These are phyloP conservation scores for Hemicordylus capensis DNA, from an alignment of 2,113 vertebrate species.

Conservation along the genomic window DNA sequence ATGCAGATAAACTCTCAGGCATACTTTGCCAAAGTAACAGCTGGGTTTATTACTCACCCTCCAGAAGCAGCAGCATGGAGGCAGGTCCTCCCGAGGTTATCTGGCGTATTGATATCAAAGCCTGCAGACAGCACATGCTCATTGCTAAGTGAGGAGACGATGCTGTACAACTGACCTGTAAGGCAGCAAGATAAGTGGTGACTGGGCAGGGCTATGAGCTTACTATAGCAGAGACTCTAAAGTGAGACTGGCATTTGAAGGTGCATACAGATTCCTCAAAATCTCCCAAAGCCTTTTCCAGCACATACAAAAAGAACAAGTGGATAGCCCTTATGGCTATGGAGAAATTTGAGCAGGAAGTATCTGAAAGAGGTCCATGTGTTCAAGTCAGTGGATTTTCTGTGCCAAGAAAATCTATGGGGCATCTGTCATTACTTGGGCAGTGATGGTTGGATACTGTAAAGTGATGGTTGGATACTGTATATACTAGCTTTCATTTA, in stretches of 20 bases:
- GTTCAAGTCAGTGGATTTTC: neutral
- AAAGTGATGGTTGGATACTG: neutral
- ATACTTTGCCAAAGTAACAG: neutral
- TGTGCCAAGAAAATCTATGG: too few species aligned
- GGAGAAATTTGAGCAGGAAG: neutral
- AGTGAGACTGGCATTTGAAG: neutral
- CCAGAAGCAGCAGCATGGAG: conserved; percentile 95
- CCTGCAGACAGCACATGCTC: conserved; percentile 85
- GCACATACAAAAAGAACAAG: neutral
- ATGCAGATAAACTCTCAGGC: neutral
- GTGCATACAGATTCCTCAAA: neutral
- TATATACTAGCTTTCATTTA: neutral
- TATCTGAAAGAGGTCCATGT: neutral
- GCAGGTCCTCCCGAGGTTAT: conserved; percentile 91
- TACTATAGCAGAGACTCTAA: too few species aligned
- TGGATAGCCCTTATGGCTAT: neutral
- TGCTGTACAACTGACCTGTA: conserved; percentile 92
- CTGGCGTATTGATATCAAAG: conserved; percentile 90
- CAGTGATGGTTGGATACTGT: neutral
- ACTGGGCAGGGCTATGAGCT: too few species aligned
- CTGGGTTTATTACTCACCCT: conserved; percentile 77
- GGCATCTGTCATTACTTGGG: neutral
- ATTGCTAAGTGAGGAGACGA: conserved; percentile 90
- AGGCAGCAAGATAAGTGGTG: neutral
- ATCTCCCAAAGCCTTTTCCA: neutral